Percentiles rank a stretch among this genome's conserved stretches.
Conservation (phyloP, 2,113 vertebrate genomes). For the Nannobrachium achirus region DNA sequence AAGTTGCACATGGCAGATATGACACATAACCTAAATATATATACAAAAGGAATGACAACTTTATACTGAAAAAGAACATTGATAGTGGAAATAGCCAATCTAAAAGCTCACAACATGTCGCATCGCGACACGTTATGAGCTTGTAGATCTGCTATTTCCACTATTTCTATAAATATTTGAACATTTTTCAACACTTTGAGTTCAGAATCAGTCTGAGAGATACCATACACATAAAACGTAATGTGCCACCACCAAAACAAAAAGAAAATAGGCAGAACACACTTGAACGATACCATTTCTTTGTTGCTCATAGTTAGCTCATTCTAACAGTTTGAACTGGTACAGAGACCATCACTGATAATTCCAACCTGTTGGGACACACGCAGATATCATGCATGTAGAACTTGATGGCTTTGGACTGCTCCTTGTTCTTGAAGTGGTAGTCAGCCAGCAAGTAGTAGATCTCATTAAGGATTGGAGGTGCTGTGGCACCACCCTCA, state of each 20-base stretch:
- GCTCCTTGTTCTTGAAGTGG: slow-evolving; percentile 99
- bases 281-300: background rate
- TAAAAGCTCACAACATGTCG: too few relatives aligned
- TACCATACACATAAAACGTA: too few relatives aligned
- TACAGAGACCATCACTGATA: background rate
- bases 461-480: slow-evolving; percentile 89
- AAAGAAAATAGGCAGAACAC: background rate
- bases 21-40: too few relatives aligned
- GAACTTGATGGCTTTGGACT: slow-evolving; percentile 97
- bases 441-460: slow-evolving; percentile 98
- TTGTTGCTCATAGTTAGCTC: background rate
- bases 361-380: slow-evolving; percentile 89
- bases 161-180: too few relatives aligned
- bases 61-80: too few relatives aligned
- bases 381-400: slow-evolving; percentile 98
- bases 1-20: too few relatives aligned
- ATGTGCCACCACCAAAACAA: background rate
- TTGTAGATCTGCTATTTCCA: too few relatives aligned
- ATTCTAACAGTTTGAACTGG: background rate
- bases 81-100: too few relatives aligned
- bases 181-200: too few relatives aligned
- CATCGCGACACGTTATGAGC: too few relatives aligned
- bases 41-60: too few relatives aligned
- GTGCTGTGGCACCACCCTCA: slow-evolving; percentile 85
- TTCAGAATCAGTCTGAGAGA: background rate